Conservation (phyloP, 2,797 vertebrate species). For the Capromys pilorides region DNA sequence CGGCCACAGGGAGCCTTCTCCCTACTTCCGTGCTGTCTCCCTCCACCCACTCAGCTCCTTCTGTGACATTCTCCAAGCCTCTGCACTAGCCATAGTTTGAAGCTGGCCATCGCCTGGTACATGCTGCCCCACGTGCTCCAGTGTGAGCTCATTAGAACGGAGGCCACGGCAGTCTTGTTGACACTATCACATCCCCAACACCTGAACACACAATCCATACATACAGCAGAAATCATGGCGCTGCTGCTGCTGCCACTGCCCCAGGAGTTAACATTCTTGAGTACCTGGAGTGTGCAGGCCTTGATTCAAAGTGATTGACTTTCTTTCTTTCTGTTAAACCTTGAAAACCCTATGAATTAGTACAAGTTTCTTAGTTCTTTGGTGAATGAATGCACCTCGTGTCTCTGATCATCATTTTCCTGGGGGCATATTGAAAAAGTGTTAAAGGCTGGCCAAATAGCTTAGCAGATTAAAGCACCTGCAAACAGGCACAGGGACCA, state of each 20-base stretch:
- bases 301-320: background rate
- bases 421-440: constrained; percentile 8
- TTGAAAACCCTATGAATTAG: background rate
- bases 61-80: background rate
- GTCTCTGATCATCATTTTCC: constrained; percentile 26
- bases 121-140: constrained; percentile 31
- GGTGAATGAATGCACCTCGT: background rate
- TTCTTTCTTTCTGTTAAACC: background rate
- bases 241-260: fast-evolving
- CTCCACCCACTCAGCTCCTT: constrained; percentile 54
- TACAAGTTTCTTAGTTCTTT: background rate
- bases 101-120: background rate
- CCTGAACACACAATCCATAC: background rate
- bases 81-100: background rate
- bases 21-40: background rate
- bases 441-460: background rate
- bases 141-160: constrained; percentile 20
- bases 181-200: background rate
- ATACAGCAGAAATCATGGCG: background rate
- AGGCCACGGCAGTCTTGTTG: background rate
- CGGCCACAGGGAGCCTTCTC: background rate
- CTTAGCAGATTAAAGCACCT: no score
- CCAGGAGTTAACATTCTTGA: background rate
- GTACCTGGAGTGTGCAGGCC: background rate
- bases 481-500: no score